Percentiles rank a stretch among this genome's conserved stretches.
Evolutionary conservation across 1,140 invertebrate genomes (phyloP).

Genomic region (Bacillus rossius): DNA sequence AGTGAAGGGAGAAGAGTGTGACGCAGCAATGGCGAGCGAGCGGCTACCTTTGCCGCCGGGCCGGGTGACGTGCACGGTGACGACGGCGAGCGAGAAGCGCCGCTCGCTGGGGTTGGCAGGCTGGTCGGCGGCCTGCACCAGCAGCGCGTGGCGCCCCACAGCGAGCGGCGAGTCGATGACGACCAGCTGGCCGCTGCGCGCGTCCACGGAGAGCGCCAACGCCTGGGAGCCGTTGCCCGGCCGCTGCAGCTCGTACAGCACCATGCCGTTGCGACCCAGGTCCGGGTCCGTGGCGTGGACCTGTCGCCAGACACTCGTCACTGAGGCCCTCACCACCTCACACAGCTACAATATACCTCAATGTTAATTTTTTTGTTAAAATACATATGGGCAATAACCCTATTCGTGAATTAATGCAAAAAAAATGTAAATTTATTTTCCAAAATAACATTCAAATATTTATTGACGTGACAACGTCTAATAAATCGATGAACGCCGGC

Average conservation of each 20-base stretch:
- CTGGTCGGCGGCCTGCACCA: constrained; percentile 76
- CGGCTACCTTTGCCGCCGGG: constrained; percentile 45
- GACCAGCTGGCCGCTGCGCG: constrained; percentile 61
- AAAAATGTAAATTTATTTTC: no score
- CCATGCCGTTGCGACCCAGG: constrained; percentile 69
- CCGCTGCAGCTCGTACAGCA: constrained; percentile 69
- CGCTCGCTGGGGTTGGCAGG: constrained; percentile 74
- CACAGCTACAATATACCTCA: background rate
- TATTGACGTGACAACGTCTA: no score
- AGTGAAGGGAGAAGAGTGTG: no score
- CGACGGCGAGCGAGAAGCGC: constrained; percentile 73
- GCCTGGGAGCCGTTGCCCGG: constrained; percentile 55
- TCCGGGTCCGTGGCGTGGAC: constrained; percentile 76
- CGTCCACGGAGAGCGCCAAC: constrained; percentile 64
- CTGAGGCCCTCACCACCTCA: background rate
- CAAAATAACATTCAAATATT: no score
- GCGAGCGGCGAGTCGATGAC: constrained; percentile 58
- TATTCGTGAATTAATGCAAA: no score
- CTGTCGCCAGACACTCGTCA: no score
- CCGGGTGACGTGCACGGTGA: constrained; percentile 63
- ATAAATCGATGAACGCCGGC: no score
- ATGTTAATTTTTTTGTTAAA: no score
- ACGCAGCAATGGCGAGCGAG: background rate
- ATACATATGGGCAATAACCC: no score
- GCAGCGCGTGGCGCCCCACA: constrained; percentile 66